Evolutionary conservation across 2,888 invertebrate species (phyloP).

Genomic region (Maniola hyperantus): DNA sequence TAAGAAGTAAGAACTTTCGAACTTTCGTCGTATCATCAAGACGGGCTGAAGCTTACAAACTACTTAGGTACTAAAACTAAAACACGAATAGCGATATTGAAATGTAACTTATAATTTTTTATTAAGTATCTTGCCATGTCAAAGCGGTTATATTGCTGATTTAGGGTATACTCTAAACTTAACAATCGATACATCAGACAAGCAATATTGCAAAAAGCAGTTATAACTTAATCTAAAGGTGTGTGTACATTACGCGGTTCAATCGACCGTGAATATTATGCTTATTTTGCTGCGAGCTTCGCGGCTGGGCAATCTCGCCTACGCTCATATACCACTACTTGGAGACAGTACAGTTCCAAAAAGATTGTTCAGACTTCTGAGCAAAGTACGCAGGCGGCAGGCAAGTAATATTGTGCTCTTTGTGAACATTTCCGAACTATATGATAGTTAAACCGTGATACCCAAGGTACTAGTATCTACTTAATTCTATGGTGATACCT

Average conservation of each 20-base stretch:
- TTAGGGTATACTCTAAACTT: background rate
- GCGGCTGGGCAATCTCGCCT: background rate
- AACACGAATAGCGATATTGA: background rate
- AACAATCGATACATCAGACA: background rate
- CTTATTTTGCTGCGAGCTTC: background rate
- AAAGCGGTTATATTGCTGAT: background rate
- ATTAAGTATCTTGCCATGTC: background rate
- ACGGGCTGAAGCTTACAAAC: background rate
- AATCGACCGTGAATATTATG: slow-evolving; percentile 3
- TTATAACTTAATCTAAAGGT: background rate
- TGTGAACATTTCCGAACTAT: too few relatives aligned
- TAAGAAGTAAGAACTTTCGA: background rate
- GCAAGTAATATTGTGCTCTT: too few relatives aligned
- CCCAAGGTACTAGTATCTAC: too few relatives aligned
- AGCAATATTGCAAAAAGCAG: background rate
- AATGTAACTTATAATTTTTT: background rate
- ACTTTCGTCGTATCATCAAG: background rate
- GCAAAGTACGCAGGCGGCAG: too few relatives aligned
- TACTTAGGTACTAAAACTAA: background rate
- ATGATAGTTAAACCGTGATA: too few relatives aligned
- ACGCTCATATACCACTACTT: background rate
- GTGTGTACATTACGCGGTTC: background rate
- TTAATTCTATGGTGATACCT: too few relatives aligned
- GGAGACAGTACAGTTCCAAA: background rate
- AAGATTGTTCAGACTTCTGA: too few relatives aligned